Percentiles rank a stretch among this genome's conserved stretches.
These are phyloP conservation scores for Cataglyphis hispanica DNA, from an alignment of 1,140 invertebrate species.

Conservation along the genomic window DNA sequence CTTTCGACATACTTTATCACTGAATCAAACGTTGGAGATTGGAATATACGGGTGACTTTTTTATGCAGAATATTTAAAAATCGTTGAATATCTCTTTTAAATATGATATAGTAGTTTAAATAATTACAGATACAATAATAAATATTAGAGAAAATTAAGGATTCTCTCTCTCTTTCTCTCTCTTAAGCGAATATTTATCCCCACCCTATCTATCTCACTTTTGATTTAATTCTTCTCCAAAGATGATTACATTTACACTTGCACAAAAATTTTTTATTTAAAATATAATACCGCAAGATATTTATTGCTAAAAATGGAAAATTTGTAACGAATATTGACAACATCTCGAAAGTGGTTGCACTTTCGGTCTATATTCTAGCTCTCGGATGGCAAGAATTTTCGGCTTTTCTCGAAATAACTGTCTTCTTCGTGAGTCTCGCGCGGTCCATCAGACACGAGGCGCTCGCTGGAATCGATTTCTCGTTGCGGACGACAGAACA, in stretches of 20 bases:
- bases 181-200: neutral
- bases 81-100: neutral
- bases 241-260: slow-evolving; percentile 2
- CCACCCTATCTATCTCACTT: neutral
- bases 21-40: neutral
- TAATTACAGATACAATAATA: neutral
- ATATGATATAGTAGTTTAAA: neutral
- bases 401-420: slow-evolving; percentile 29
- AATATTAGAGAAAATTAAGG: neutral
- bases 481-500: slow-evolving; percentile 71
- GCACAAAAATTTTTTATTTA: neutral
- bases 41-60: neutral
- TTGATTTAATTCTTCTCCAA: neutral
- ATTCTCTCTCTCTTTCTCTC: too few relatives aligned
- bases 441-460: slow-evolving; percentile 41
- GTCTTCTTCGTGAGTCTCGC: slow-evolving; percentile 22
- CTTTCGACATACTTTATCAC: neutral
- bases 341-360: neutral
- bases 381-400: slow-evolving; percentile 12
- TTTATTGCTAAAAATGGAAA: neutral
- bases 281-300: neutral
- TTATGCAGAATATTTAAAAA: neutral
- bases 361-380: slow-evolving; percentile 24
- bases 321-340: neutral
- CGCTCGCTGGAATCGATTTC: slow-evolving; percentile 68